Percentiles rank a stretch among this genome's conserved stretches.
phyloP scores from a whole-genome alignment of 2,797 vertebrate species.

The Orientallactaga sibirica region DNA sequence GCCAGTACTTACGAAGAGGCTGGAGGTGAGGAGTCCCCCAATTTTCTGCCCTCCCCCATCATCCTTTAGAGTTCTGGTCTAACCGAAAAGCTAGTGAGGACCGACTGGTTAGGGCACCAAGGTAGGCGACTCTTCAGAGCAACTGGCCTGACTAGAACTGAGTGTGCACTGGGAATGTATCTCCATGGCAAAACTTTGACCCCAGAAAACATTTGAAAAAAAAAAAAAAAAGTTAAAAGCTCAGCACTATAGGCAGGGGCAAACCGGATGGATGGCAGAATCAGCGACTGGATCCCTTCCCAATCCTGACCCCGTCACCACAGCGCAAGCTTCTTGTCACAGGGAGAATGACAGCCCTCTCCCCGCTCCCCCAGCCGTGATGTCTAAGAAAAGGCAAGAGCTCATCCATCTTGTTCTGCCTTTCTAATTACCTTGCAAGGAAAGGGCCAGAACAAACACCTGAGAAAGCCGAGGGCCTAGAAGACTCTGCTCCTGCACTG shows the following conservation, averaged over 20 bases:
- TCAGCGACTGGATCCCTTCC: background rate
- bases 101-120: background rate
- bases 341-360: background rate
- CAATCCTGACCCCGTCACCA: conserved; percentile 17
- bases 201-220: conserved; percentile 18
- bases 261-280: background rate
- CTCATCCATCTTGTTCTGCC: conserved; percentile 47
- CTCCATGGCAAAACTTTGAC: conserved; percentile 4
- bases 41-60: background rate
- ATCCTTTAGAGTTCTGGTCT: background rate
- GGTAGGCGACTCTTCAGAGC: conserved; percentile 23
- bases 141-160: background rate
- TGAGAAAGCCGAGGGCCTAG: conserved; percentile 72
- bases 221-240: conserved; percentile 27
- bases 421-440: conserved; percentile 34
- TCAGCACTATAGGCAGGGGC: background rate
- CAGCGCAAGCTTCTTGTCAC: background rate
- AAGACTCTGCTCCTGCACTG: conserved; percentile 27
- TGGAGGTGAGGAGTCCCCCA: background rate
- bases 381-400: conserved; percentile 24
- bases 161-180: background rate
- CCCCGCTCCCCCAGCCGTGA: background rate
- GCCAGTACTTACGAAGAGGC: background rate
- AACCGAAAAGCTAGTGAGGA: background rate
- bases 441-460: conserved; percentile 69